Percentiles rank a stretch among this genome's conserved stretches.
Evolutionary conservation across 2,888 invertebrate species (phyloP).

Genomic region (Esperia sulphurella): DNA sequence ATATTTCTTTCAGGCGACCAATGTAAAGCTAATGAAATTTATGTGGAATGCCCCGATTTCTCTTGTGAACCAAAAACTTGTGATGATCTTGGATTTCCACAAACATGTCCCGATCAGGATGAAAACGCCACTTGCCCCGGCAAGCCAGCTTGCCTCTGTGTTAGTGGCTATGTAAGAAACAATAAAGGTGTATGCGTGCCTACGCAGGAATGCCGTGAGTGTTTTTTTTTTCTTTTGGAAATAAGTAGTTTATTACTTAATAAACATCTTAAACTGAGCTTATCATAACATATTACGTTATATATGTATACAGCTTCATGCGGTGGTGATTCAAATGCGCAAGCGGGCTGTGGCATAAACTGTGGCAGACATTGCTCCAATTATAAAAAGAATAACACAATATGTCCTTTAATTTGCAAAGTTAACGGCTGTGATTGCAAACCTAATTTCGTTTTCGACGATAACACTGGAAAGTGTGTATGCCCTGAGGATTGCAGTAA

Average conservation of each 20-base stretch:
- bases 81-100: conserved; percentile 24
- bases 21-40: conserved; percentile 26
- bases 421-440: conserved; percentile 29
- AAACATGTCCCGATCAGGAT: conserved; percentile 15
- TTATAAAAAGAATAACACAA: conserved; percentile 8
- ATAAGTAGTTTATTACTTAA: too few species aligned
- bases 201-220: not conserved
- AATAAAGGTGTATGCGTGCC: not conserved
- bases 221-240: not conserved
- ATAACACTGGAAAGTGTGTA: conserved; percentile 22
- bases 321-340: conserved; percentile 18
- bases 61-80: conserved; percentile 28
- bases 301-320: conserved; percentile 21
- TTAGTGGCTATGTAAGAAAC: not conserved
- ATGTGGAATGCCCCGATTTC: conserved; percentile 21
- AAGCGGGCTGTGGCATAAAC: conserved; percentile 22
- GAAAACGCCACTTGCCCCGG: conserved; percentile 22
- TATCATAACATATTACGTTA: not conserved
- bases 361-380: conserved; percentile 25
- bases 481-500: conserved; percentile 22
- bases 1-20: not conserved
- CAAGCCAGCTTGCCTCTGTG: not conserved
- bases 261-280: too few species aligned
- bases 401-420: conserved; percentile 18
- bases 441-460: conserved; percentile 19